A percentile compares a stretch with the other conserved stretches of the same genome.
Conservation (phyloP, 2,888 invertebrate species). For the Willowsia nigromaculata region DNA sequence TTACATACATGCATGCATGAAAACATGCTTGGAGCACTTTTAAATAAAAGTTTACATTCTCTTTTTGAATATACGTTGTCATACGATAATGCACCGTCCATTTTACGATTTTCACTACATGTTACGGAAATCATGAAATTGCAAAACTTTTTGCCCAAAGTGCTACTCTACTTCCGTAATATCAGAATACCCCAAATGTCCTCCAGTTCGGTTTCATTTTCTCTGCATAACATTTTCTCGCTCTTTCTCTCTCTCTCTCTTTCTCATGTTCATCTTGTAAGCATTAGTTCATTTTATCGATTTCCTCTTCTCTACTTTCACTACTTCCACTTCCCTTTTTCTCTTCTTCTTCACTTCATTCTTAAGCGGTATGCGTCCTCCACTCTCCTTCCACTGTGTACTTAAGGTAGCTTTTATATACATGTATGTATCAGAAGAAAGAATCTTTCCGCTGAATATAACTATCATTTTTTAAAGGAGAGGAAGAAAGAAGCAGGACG, state of each 20-base stretch:
- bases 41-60: background rate
- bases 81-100: background rate
- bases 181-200: constrained; percentile 61
- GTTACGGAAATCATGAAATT: background rate
- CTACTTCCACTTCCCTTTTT: constrained; percentile 38
- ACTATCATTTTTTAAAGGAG: background rate
- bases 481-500: background rate
- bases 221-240: constrained; percentile 47
- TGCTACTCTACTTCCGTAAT: background rate
- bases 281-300: constrained; percentile 74
- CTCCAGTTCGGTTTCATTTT: constrained; percentile 47
- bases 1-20: background rate
- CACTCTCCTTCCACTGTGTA: constrained; percentile 12
- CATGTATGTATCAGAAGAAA: background rate
- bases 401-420: constrained; percentile 19
- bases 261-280: constrained; percentile 41
- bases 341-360: constrained; percentile 26
- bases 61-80: background rate
- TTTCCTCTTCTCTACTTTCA: constrained; percentile 64
- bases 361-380: background rate
- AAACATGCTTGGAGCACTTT: background rate
- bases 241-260: constrained; percentile 12
- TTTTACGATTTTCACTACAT: background rate
- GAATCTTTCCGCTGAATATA: background rate
- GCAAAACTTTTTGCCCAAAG: background rate